Evolutionary conservation across 2,888 invertebrate species (phyloP).

Genomic region (Apodemia hepburni): DNA sequence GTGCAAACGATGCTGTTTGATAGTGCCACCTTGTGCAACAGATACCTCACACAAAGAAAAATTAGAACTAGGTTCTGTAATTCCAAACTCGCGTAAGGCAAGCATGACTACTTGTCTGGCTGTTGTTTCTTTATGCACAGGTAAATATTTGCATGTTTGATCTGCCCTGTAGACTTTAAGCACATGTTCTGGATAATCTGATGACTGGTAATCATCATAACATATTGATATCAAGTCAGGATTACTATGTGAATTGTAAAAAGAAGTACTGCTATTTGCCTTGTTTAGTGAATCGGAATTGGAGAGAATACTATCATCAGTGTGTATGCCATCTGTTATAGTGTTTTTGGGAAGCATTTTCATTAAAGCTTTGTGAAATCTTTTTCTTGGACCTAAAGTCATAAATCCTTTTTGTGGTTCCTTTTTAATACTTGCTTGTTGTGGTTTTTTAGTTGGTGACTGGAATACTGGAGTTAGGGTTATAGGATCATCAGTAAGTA

Average conservation of each 20-base stretch:
- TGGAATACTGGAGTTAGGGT: slow-evolving; percentile 72
- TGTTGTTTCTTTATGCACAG: slow-evolving; percentile 96
- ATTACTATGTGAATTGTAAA: slow-evolving; percentile 94
- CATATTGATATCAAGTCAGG: slow-evolving; percentile 92
- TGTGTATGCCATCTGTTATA: slow-evolving; percentile 83
- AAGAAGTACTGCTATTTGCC: slow-evolving; percentile 65
- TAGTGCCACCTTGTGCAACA: slow-evolving; percentile 96
- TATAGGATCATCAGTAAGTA: slow-evolving; percentile 73
- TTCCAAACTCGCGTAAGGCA: slow-evolving; percentile 96
- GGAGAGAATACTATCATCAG: slow-evolving; percentile 82
- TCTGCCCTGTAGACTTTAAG: slow-evolving; percentile 97
- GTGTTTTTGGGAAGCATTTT: slow-evolving; percentile 94
- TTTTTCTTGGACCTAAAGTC: slow-evolving; percentile 92
- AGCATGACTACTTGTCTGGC: slow-evolving; percentile 97
- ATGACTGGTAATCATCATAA: slow-evolving; percentile 88
- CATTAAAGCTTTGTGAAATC: slow-evolving; percentile 91
- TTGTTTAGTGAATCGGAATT: slow-evolving; percentile 78
- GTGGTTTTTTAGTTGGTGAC: slow-evolving; percentile 77
- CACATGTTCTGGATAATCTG: slow-evolving; percentile 97
- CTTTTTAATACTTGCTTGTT: slow-evolving; percentile 78
- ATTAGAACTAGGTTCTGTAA: slow-evolving; percentile 95
- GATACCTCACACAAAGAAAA: slow-evolving; percentile 98
- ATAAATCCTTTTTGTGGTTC: slow-evolving; percentile 90
- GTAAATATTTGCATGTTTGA: slow-evolving; percentile 98
- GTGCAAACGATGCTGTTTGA: slow-evolving; percentile 96